A percentile compares a stretch with the other conserved stretches of the same genome.
Evolutionary conservation across 2,113 vertebrate species (phyloP).

Genomic region (Calidris pygmaea): DNA sequence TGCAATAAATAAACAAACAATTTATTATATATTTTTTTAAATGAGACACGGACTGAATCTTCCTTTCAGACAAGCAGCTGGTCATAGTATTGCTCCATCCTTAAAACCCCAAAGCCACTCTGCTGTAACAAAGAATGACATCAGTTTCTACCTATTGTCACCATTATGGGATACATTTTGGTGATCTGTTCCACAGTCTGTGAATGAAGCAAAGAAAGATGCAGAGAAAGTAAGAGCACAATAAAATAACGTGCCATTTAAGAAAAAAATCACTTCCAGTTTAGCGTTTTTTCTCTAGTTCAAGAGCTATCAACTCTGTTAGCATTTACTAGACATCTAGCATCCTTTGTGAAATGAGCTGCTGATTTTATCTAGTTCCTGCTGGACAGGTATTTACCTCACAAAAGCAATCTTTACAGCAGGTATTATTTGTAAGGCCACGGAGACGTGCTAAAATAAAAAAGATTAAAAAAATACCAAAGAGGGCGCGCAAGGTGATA

Average conservation of each 20-base stretch:
- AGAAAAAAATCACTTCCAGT: not conserved
- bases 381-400: not conserved
- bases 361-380: not conserved
- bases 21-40: not conserved
- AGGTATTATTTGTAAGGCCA: not conserved
- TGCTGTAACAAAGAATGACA: not conserved
- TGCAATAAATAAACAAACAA: slow-evolving; percentile 27
- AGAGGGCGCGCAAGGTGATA: too few relatives aligned
- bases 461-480: not conserved
- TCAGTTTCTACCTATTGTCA: not conserved
- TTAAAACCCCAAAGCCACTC: not conserved
- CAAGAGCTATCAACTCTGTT: not conserved
- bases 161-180: not conserved
- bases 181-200: not conserved
- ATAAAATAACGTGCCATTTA: not conserved
- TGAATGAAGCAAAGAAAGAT: not conserved
- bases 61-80: slow-evolving; percentile 4
- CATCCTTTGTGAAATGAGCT: not conserved
- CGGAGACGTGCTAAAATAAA: not conserved
- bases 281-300: not conserved
- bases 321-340: not conserved
- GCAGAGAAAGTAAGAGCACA: not conserved
- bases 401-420: not conserved
- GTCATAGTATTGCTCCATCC: not conserved
- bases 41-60: not conserved